A percentile compares a stretch with the other conserved stretches of the same genome.
Evolutionary conservation across 2,888 invertebrate genomes (phyloP).

Genomic region (Heteromurus nitidus): DNA sequence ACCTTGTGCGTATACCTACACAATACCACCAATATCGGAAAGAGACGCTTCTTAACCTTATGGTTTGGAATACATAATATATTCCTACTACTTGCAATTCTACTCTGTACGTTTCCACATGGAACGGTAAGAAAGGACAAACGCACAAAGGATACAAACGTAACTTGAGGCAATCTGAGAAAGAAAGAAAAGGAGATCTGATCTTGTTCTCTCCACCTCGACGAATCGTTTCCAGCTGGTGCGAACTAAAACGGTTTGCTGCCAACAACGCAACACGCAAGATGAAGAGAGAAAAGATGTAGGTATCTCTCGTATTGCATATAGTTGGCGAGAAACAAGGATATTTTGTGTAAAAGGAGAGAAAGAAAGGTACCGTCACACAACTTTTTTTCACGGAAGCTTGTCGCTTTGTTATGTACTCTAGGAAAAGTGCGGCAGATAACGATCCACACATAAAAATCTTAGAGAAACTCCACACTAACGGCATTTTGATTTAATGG

Average conservation of each 20-base stretch:
- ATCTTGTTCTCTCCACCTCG: slow-evolving; percentile 2
- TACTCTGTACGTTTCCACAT: background rate
- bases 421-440: background rate
- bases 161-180: slow-evolving; percentile 12
- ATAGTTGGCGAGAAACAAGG: too few relatives aligned
- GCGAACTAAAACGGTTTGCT: too few relatives aligned
- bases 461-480: slow-evolving; percentile 1
- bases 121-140: background rate
- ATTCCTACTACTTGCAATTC: background rate
- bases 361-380: too few relatives aligned
- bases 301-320: too few relatives aligned
- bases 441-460: slow-evolving; percentile 5
- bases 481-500: slow-evolving; percentile 1
- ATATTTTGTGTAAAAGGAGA: too few relatives aligned
- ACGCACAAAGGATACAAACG: background rate
- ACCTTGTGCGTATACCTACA: background rate
- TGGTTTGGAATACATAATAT: too few relatives aligned
- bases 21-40: background rate
- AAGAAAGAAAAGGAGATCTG: too few relatives aligned
- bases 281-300: too few relatives aligned
- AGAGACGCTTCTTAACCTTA: background rate
- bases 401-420: too few relatives aligned
- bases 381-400: too few relatives aligned
- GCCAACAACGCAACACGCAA: too few relatives aligned
- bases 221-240: too few relatives aligned